Evolutionary conservation across 2,113 vertebrate species (phyloP).

Genomic region (Peromyscus polionotus): DNA sequence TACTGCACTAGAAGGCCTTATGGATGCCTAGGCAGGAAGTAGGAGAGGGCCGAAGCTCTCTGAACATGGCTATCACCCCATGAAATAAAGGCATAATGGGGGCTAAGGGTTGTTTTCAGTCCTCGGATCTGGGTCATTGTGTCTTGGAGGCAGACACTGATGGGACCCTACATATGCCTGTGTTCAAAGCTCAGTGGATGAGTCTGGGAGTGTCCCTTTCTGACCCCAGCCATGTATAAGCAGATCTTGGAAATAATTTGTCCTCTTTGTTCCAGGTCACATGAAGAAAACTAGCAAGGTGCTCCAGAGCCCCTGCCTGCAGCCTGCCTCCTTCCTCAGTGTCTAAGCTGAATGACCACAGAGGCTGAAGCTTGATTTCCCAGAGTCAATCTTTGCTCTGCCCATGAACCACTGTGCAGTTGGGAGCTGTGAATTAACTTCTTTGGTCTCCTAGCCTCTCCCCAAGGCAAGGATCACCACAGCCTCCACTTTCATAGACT

Average conservation of each 20-base stretch:
- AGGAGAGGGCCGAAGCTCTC: neutral
- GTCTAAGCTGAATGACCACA: neutral
- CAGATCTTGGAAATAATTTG: neutral
- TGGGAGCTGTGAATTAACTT: neutral
- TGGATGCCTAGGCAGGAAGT: neutral
- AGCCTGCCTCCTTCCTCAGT: neutral
- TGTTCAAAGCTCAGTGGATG: no score
- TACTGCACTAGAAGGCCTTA: neutral
- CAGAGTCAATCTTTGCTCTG: neutral
- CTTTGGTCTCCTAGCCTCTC: neutral
- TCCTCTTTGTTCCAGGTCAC: neutral
- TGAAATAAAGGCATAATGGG: neutral
- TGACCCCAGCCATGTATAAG: neutral
- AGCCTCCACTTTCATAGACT: neutral
- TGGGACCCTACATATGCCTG: neutral
- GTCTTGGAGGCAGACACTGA: neutral
- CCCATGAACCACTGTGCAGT: neutral
- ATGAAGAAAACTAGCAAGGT: neutral
- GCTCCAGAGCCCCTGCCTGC: neutral
- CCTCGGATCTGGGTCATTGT: rapidly evolving
- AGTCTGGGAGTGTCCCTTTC: neutral
- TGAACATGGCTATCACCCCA: neutral
- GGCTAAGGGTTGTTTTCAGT: neutral
- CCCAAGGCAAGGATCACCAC: neutral
- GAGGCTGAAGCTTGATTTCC: neutral